phyloP scores from a whole-genome alignment of 1,140 invertebrate genomes.

The Drosophila trapezifrons region DNA sequence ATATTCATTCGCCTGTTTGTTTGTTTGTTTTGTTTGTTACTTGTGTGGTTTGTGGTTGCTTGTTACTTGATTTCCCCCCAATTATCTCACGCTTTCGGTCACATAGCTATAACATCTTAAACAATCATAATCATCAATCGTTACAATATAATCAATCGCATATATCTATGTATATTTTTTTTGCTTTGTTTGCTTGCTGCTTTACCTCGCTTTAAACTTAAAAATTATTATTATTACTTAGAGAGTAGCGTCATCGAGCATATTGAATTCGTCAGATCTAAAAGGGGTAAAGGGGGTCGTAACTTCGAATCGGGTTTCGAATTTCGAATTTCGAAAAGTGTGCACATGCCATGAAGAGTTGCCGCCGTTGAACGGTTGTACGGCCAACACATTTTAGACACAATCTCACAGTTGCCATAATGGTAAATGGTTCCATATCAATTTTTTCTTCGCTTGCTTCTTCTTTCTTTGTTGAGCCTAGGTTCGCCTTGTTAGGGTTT shows the following conservation, averaged over 20 bases:
- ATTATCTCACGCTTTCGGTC: slow-evolving; percentile 65
- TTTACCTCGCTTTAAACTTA: slow-evolving; percentile 77
- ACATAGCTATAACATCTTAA: slow-evolving; percentile 82
- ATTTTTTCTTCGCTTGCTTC: slow-evolving; percentile 43
- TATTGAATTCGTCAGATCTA: slow-evolving; percentile 81
- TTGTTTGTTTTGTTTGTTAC: slow-evolving; percentile 73
- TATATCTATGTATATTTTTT: slow-evolving; percentile 62
- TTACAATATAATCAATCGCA: slow-evolving; percentile 78
- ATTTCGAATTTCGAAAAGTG: slow-evolving; percentile 43
- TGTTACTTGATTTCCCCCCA: slow-evolving; percentile 56
- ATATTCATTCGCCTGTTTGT: slow-evolving; percentile 81
- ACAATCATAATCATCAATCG: slow-evolving; percentile 71
- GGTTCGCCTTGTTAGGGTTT: slow-evolving; percentile 22
- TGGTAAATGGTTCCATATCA: slow-evolving; percentile 55
- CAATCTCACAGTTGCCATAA: slow-evolving; percentile 68
- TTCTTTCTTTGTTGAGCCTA: slow-evolving; percentile 15
- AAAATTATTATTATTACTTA: slow-evolving; percentile 75
- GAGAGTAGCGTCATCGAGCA: slow-evolving; percentile 82
- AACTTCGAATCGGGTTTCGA: slow-evolving; percentile 28
- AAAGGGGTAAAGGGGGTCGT: slow-evolving; percentile 40
- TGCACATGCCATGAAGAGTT: slow-evolving; percentile 30
- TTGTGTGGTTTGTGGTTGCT: slow-evolving; percentile 67
- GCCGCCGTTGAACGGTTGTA: slow-evolving; percentile 61
- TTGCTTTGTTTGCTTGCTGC: slow-evolving; percentile 62
- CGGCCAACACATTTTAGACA: slow-evolving; percentile 64